A percentile compares a stretch with the other conserved stretches of the same genome.
phyloP scores from a whole-genome alignment of 1,140 invertebrate genomes.

The Seison nebaliae region DNA sequence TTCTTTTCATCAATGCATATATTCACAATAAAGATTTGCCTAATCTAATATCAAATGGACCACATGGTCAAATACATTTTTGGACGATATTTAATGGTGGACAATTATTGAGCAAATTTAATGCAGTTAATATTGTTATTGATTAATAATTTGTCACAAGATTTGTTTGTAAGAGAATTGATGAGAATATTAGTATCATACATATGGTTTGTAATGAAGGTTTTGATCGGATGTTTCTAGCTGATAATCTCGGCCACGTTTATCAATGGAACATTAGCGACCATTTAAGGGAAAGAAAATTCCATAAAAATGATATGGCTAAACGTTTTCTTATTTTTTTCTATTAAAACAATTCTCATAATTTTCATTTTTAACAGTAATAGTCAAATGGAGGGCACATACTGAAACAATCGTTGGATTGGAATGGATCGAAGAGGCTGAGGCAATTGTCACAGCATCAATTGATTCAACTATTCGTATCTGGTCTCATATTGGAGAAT shows the following conservation, averaged over 20 bases:
- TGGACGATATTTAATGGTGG: constrained; percentile 28
- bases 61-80: constrained; percentile 23
- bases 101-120: background rate
- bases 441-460: constrained; percentile 24
- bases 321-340: background rate
- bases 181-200: constrained; percentile 5
- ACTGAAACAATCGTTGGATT: constrained; percentile 21
- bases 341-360: constrained; percentile 8
- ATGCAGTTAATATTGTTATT: background rate
- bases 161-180: background rate
- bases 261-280: constrained; percentile 22
- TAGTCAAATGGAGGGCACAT: constrained; percentile 25
- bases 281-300: constrained; percentile 18
- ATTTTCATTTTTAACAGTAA: constrained; percentile 13
- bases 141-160: background rate
- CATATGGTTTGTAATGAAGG: constrained; percentile 4
- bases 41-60: constrained; percentile 23
- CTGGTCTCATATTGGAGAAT: constrained; percentile 26
- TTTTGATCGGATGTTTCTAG: constrained; percentile 16
- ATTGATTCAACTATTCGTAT: constrained; percentile 25
- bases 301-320: constrained; percentile 20
- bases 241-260: constrained; percentile 25
- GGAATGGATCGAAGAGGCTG: constrained; percentile 20
- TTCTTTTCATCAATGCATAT: constrained; percentile 20
- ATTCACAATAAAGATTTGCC: constrained; percentile 20